Evolutionary conservation across 2,888 invertebrate species (phyloP).

Genomic region (Dione juno): DNA sequence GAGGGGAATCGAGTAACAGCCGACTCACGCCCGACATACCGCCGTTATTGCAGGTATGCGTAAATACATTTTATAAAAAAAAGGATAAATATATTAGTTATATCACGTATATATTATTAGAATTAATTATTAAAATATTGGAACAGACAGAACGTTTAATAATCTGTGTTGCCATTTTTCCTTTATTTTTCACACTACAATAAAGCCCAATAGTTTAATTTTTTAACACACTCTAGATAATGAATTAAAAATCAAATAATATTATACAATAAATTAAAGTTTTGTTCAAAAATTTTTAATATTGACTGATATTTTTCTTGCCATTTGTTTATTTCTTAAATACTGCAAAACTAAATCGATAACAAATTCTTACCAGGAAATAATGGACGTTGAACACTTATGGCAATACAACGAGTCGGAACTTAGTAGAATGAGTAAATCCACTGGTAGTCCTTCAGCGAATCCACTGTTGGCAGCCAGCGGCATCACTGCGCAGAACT

Average conservation of each 20-base stretch:
- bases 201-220: too few species aligned
- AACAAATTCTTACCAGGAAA: constrained; percentile 85
- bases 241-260: too few species aligned
- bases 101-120: too few species aligned
- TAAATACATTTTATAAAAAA: neutral
- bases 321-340: neutral
- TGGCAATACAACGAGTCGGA: constrained; percentile 97
- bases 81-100: too few species aligned
- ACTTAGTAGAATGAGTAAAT: constrained; percentile 85
- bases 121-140: too few species aligned
- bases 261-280: too few species aligned
- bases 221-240: too few species aligned
- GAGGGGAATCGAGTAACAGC: constrained; percentile 77
- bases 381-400: constrained; percentile 97
- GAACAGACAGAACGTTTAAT: too few species aligned
- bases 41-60: constrained; percentile 86
- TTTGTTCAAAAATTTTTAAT: too few species aligned
- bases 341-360: neutral
- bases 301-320: too few species aligned
- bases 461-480: constrained; percentile 77
- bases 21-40: constrained; percentile 84
- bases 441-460: constrained; percentile 67
- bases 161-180: too few species aligned
- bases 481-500: constrained; percentile 83
- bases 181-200: too few species aligned